Evolutionary conservation across 2,113 vertebrate genomes (phyloP).

Genomic region (Ceuthmochares aereus): DNA sequence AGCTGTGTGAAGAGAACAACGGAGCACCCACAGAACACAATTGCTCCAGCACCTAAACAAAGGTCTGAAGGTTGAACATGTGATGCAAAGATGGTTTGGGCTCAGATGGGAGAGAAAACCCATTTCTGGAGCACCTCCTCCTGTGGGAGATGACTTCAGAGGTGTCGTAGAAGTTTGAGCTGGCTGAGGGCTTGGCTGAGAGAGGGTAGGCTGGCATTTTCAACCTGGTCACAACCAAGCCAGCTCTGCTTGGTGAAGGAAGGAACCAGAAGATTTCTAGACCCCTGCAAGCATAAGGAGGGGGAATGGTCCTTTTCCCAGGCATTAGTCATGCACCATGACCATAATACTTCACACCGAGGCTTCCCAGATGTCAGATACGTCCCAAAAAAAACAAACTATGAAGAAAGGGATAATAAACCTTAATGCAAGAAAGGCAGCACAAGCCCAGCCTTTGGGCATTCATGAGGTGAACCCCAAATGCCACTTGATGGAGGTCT

Average conservation of each 20-base stretch:
- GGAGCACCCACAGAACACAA: neutral
- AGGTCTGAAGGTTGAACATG: neutral
- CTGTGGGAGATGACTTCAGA: neutral
- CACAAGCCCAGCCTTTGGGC: neutral
- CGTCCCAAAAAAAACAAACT: neutral
- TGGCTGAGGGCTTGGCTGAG: neutral
- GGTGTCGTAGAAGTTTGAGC: neutral
- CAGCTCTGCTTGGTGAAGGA: neutral
- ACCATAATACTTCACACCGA: fast-evolving
- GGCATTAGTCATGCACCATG: neutral
- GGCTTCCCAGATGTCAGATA: neutral
- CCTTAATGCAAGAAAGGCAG: neutral
- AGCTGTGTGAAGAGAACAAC: neutral
- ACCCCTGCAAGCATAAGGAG: fast-evolving
- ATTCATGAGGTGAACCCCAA: neutral
- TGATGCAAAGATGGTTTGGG: neutral
- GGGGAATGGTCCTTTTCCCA: fast-evolving
- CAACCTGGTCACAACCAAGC: neutral
- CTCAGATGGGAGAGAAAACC: neutral
- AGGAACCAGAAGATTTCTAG: neutral
- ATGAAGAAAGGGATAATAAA: neutral
- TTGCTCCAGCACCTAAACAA: neutral
- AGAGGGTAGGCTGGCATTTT: neutral
- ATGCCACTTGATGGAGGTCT: neutral
- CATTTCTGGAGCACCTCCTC: neutral